A percentile compares a stretch with the other conserved stretches of the same genome.
These are phyloP conservation scores for Drosophila birchii DNA, from an alignment of 2,888 invertebrate species.

Conservation along the genomic window DNA sequence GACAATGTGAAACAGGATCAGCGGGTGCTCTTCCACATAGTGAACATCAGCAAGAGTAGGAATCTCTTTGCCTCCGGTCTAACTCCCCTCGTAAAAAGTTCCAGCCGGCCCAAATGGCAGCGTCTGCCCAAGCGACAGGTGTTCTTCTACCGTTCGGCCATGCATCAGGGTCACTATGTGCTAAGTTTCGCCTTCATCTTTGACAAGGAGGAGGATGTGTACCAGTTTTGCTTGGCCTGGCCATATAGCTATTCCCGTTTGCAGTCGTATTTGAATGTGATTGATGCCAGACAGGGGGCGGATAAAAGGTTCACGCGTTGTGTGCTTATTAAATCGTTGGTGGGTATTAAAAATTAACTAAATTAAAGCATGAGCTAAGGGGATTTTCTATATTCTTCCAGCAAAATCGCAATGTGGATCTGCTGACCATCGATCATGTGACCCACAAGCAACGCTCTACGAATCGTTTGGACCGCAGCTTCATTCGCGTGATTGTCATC, in stretches of 20 bases:
- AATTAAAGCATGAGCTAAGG: not conserved
- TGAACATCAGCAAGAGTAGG: slow-evolving; percentile 96
- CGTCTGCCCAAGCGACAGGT: slow-evolving; percentile 92
- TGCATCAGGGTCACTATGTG: slow-evolving; percentile 95
- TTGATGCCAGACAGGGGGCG: slow-evolving; percentile 87
- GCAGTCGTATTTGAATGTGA: slow-evolving; percentile 92
- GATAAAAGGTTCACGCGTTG: slow-evolving; percentile 89
- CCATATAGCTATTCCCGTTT: slow-evolving; percentile 98
- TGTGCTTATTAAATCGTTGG: slow-evolving; percentile 88
- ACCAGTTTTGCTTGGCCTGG: slow-evolving; percentile 96
- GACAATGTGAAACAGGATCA: slow-evolving; percentile 97
- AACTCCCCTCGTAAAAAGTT: slow-evolving; percentile 97
- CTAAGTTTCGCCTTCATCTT: slow-evolving; percentile 97
- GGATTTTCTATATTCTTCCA: slow-evolving; percentile 77
- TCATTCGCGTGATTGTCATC: slow-evolving; percentile 92
- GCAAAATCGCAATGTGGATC: slow-evolving; percentile 96
- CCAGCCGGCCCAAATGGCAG: slow-evolving; percentile 95
- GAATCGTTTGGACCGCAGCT: slow-evolving; percentile 85
- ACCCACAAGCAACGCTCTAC: slow-evolving; percentile 79
- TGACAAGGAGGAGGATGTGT: slow-evolving; percentile 96
- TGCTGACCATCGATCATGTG: slow-evolving; percentile 91
- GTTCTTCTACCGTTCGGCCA: slow-evolving; percentile 95
- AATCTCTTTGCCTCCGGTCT: slow-evolving; percentile 95
- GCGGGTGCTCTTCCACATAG: slow-evolving; percentile 97
- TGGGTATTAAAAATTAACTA: slow-evolving; percentile 80